These are phyloP conservation scores for Gasterosteus nipponicus DNA, from an alignment of 2,113 vertebrate species.

Conservation along the genomic window DNA sequence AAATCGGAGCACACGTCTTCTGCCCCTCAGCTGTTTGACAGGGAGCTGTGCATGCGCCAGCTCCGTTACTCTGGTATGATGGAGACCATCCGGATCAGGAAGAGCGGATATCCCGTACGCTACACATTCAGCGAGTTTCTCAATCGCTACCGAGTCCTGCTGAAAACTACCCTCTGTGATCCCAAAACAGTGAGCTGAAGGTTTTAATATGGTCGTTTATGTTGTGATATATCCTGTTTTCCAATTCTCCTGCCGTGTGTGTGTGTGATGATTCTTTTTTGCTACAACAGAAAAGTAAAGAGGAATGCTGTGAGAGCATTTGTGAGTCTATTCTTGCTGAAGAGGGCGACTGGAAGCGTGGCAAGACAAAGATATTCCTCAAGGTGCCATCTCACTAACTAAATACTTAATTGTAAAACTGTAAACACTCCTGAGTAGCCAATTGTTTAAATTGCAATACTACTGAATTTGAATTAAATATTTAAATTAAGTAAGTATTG, in stretches of 20 bases:
- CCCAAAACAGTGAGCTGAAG: slow-evolving; percentile 72
- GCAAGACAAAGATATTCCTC: slow-evolving; percentile 94
- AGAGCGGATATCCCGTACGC: slow-evolving; percentile 91
- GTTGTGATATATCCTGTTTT: background rate
- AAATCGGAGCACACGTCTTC: background rate
- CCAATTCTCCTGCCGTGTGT: background rate
- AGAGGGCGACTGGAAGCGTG: slow-evolving; percentile 91
- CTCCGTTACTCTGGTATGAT: slow-evolving; percentile 96
- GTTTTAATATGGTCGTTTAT: background rate
- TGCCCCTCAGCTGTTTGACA: slow-evolving; percentile 87
- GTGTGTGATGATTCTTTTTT: background rate
- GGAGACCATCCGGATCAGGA: slow-evolving; percentile 95
- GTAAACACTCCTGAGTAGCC: background rate
- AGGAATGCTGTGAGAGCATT: slow-evolving; percentile 84
- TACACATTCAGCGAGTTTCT: slow-evolving; percentile 91
- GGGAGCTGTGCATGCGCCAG: slow-evolving; percentile 92
- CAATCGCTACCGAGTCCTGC: slow-evolving; percentile 85
- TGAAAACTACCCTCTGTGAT: slow-evolving; percentile 76
- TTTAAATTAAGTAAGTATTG: background rate
- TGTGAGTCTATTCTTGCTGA: slow-evolving; percentile 78
- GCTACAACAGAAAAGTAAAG: slow-evolving; percentile 78
- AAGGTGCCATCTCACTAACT: slow-evolving; percentile 82
- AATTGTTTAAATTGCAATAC: background rate
- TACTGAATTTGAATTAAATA: background rate
- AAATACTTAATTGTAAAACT: background rate